Base-by-base conservation (phyloP, 2,888 invertebrate species). In the Acrobasis consociella region DNA sequence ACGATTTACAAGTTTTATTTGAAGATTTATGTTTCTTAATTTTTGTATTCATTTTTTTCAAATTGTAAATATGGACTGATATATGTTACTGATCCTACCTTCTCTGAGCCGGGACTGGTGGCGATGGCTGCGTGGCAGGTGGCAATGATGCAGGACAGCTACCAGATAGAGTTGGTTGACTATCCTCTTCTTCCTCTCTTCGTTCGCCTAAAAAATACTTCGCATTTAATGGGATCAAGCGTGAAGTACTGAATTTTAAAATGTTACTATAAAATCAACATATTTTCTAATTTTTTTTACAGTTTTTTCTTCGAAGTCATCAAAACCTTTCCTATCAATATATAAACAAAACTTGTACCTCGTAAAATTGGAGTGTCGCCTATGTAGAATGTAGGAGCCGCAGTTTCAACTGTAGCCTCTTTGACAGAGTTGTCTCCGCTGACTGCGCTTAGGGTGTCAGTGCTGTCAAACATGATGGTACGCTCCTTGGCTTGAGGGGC, bases 381-480 rank as follows among this genome's bases (percentile, higher is more conserved):
- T 62, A 93, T 93, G 64, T 89, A 93, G 75, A 93, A 93, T 0
- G 93, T 93, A 0, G 88, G 82, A 17, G 92, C 92, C 9, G 93
- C 85, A 3, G 86, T 78, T 68, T 91, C 91, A 0, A 91, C 86
- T 0, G 80, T 68, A 0, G 88, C 91, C 67, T 91, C 89, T 50
- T 81, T 81, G 1, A 90, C 87, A 0, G 91, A 90, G 7, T 86
- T 84, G 46, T 93, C 91, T 0, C 86, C 89, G 55, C 93, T 90
- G 58, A 92, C 87, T 7, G 91, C 92, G 65, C 92, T 93, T 5
- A 93, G 75, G 0, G 92, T 93, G 65, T 93, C 92, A 7, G 92
- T 93, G 67, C 93, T 93, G 69, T 93, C 93, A 51, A 93, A 93
- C 90, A 93, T 89, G 62, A 92, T 91, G 0, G 92, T 93, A 10